A percentile compares a stretch with the other conserved stretches of the same genome.
phyloP scores from a whole-genome alignment of 2,113 vertebrate species.

The Laterallus jamaicensis region DNA sequence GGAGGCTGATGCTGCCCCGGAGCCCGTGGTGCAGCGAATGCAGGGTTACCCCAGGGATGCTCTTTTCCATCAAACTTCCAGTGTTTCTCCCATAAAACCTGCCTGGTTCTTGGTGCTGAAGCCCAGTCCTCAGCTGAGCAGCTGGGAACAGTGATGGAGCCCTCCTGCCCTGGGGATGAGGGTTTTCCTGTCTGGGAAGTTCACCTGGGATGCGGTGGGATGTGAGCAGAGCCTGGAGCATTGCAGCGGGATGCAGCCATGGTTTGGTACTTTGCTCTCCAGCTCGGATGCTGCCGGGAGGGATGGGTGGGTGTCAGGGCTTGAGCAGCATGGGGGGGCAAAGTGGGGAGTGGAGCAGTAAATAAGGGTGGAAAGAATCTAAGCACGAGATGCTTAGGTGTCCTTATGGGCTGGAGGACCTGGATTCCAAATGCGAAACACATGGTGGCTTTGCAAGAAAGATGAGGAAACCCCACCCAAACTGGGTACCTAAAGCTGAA shows the following conservation, averaged over 20 bases:
- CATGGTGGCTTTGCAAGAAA: neutral
- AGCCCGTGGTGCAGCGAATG: fast-evolving
- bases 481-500: neutral
- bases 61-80: neutral
- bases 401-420: fast-evolving
- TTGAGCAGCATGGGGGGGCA: neutral
- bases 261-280: neutral
- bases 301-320: neutral
- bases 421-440: neutral
- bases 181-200: too few relatives aligned
- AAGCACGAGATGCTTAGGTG: neutral
- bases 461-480: neutral
- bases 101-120: fast-evolving
- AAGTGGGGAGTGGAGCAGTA: neutral
- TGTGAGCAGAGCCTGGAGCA: fast-evolving
- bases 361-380: fast-evolving
- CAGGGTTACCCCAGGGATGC: neutral
- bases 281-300: fast-evolving
- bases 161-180: neutral
- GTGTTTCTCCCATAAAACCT: neutral
- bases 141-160: too few relatives aligned
- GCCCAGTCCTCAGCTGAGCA: neutral
- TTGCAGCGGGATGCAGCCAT: fast-evolving
- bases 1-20: neutral
- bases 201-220: fast-evolving